A percentile compares a stretch with the other conserved stretches of the same genome.
phyloP scores from a whole-genome alignment of 1,140 invertebrate species.

The Bactericera cockerelli region DNA sequence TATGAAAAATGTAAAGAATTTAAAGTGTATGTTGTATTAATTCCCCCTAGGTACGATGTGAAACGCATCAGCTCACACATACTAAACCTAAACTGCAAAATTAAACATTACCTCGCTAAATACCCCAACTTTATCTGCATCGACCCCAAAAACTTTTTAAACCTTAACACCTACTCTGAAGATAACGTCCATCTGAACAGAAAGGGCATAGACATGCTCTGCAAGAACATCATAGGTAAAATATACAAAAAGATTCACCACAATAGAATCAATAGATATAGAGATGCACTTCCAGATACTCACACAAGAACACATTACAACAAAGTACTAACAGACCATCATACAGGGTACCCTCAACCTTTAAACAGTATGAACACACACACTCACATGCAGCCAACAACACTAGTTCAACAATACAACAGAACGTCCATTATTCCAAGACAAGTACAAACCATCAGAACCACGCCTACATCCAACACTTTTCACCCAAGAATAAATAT shows the following conservation, averaged over 20 bases:
- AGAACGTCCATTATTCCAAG: too few species aligned
- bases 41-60: neutral
- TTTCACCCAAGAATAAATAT: too few species aligned
- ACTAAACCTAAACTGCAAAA: neutral
- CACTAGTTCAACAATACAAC: neutral
- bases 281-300: neutral
- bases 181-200: neutral
- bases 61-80: neutral
- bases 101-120: slow-evolving; percentile 2
- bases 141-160: neutral
- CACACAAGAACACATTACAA: neutral
- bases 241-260: neutral
- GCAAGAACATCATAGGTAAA: neutral
- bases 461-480: too few species aligned
- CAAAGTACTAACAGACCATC: neutral
- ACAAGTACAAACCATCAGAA: too few species aligned
- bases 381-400: neutral
- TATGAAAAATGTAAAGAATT: neutral
- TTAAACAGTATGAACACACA: neutral
- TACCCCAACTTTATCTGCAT: neutral
- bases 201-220: neutral
- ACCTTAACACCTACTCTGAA: neutral
- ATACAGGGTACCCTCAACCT: neutral
- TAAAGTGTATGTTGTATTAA: neutral
- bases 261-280: neutral